A percentile compares a stretch with the other conserved stretches of the same genome.
These are phyloP conservation scores for Delia radicum DNA, from an alignment of 1,140 invertebrate species.

Conservation along the genomic window DNA sequence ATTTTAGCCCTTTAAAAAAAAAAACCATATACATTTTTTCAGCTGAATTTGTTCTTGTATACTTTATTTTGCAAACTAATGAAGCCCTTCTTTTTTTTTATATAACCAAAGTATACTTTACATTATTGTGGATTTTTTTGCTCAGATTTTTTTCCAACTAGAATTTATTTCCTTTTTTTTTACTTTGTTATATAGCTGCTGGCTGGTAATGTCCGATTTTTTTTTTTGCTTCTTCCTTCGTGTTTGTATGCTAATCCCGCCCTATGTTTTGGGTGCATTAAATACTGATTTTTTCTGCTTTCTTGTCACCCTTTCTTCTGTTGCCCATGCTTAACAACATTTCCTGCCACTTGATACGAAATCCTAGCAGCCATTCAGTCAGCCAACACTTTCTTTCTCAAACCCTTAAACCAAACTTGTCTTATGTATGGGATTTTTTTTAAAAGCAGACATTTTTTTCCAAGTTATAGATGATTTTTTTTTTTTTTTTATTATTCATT, in stretches of 20 bases:
- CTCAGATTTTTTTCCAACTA: no score
- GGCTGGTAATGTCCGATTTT: not conserved
- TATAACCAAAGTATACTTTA: not conserved
- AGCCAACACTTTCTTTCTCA: not conserved
- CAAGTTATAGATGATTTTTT: not conserved
- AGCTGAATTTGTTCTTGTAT: not conserved
- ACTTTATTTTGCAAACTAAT: slow-evolving; percentile 1
- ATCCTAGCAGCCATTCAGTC: not conserved
- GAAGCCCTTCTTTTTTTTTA: slow-evolving; percentile 8
- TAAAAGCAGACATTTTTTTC: not conserved
- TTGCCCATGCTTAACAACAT: not conserved
- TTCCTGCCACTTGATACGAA: not conserved
- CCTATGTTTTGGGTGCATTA: slow-evolving; percentile 11
- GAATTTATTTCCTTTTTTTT: not conserved
- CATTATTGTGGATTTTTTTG: not conserved
- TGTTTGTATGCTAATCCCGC: slow-evolving; percentile 15
- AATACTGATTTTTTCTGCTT: slow-evolving; percentile 3
- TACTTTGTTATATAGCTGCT: slow-evolving; percentile 5
- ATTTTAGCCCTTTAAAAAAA: no score
- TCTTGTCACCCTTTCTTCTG: not conserved
- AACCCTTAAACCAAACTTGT: not conserved
- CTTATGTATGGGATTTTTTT: no score
- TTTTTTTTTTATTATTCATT: not conserved
- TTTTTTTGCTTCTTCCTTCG: not conserved
- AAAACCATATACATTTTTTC: no score